Base-by-base conservation (phyloP, 2,888 invertebrate genomes). In the Crepidodera aurea region DNA sequence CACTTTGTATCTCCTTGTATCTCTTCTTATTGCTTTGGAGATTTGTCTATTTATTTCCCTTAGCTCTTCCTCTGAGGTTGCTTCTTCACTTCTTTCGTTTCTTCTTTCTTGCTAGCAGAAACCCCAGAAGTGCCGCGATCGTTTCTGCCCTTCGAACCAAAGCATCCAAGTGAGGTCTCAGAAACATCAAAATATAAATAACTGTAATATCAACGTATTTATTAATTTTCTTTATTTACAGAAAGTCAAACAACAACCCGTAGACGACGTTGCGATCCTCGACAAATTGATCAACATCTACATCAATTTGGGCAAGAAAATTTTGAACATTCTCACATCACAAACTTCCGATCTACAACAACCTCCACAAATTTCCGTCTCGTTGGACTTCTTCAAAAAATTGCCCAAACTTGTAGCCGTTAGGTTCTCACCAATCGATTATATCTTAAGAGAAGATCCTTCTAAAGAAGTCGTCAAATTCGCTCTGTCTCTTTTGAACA, bases 201-300 rank as follows among this genome's bases (percentile, higher is more conserved):
- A n/a, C n/a, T n/a, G n/a, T n/a, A n/a, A n/a, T n/a, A n/a, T n/a
- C n/a, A n/a, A n/a, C 46, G 1, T 8, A 50, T 4, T 15, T n/a
- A 27, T 29, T 27, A 15, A 29, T 6, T 22, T 22, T 22, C 22
- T 22, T 51, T 39, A 46, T 56, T 62, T 67, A 2, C 46, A 70
- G 83, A 89, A 90, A 83, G 75, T 90, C 18, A 83, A 80, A 48
- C 81, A 84, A 50, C 81, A 87, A 72, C 77, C 83, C 66, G 83
- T 88, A 0, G 87, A 92, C 72, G 90, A 92, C 70, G 74, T 82
- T 1, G 84, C 84, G 57, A 86, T 88, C 58, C 74, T 91, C 0
- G 86, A 88, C 67, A 83, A 83, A n/a, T 83, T 93, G 4, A 69
- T 87, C 0, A 80, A 82, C 10, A 88, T 89, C 0, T 48, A 72